phyloP scores from a whole-genome alignment of 2,113 vertebrate genomes.

The Chloroceryle aenea region DNA sequence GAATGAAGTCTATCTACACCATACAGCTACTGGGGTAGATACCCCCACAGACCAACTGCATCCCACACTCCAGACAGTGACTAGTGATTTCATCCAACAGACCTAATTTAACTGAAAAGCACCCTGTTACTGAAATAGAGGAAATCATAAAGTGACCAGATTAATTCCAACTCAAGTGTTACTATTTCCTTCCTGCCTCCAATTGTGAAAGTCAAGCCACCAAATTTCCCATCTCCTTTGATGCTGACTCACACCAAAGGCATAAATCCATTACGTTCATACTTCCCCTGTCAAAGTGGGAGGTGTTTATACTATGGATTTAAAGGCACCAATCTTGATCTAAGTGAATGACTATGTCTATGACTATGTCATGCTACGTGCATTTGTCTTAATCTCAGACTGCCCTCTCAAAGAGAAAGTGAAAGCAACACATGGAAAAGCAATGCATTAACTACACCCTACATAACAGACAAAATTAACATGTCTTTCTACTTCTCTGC shows the following conservation, averaged over 20 bases:
- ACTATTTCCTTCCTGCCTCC: neutral
- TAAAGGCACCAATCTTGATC: neutral
- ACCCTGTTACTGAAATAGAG: neutral
- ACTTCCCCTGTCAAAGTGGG: neutral
- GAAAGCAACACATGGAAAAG: neutral
- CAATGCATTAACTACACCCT: neutral
- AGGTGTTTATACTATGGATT: neutral
- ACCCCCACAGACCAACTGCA: neutral
- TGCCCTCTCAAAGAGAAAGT: neutral
- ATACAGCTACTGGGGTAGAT: neutral
- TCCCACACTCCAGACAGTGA: neutral
- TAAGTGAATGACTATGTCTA: neutral
- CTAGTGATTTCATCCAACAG: neutral
- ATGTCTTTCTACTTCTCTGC: neutral
- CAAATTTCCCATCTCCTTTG: neutral
- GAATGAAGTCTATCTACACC: neutral
- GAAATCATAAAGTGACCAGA: neutral
- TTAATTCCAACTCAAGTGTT: neutral
- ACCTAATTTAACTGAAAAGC: neutral
- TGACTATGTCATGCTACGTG: neutral
- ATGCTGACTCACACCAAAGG: neutral
- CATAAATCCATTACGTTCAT: neutral
- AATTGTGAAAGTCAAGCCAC: neutral
- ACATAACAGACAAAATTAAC: neutral
- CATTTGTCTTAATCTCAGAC: neutral